phyloP scores from a whole-genome alignment of 2,113 vertebrate genomes.

The Pampusana beccarii region DNA sequence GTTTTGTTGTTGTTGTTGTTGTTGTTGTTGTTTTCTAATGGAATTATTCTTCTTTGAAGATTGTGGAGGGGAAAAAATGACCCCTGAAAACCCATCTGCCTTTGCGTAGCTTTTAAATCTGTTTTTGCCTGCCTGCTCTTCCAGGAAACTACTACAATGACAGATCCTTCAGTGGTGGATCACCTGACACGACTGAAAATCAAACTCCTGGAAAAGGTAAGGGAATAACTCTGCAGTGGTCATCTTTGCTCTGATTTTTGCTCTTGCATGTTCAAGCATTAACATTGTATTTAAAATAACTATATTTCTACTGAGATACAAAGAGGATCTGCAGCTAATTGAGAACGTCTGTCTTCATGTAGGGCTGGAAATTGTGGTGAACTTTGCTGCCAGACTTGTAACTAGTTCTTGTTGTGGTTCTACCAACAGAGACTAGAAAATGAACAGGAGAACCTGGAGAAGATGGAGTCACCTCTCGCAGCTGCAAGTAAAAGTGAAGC shows the following conservation, averaged over 20 bases:
- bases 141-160: constrained; percentile 50
- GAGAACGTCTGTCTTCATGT: neutral
- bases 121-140: neutral
- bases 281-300: neutral
- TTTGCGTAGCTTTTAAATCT: neutral
- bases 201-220: constrained; percentile 84
- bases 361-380: neutral
- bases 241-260: neutral
- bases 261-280: neutral
- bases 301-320: neutral
- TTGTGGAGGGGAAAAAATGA: neutral
- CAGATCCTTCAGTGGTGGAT: constrained; percentile 72
- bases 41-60: neutral
- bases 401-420: neutral
- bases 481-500: constrained; percentile 68
- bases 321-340: neutral
- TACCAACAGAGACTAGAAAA: constrained; percentile 80
- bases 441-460: constrained; percentile 71
- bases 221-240: neutral
- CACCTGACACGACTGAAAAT: constrained; percentile 79
- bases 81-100: neutral
- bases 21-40: neutral
- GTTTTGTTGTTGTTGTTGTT: too few relatives aligned
- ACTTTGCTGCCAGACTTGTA: neutral
- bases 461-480: constrained; percentile 58